Base-by-base conservation (phyloP, 2,888 invertebrate genomes). In the Drosophila fungiperda region DNA sequence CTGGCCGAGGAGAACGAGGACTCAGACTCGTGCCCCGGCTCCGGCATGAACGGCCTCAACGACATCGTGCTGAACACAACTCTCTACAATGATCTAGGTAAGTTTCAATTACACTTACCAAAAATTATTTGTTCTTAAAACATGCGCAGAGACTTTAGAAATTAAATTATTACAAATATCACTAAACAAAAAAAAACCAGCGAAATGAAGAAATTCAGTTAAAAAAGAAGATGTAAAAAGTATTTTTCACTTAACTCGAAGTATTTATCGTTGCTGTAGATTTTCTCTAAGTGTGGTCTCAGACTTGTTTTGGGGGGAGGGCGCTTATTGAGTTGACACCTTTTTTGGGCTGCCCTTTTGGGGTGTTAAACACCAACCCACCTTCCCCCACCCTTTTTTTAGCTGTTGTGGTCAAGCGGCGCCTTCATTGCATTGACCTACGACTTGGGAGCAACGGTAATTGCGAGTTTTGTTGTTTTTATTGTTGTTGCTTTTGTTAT, bases 1-100 rank as follows among this genome's bases (percentile, higher is more conserved):
- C 93, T 95, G 71, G 94, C 94, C 80, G 95, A 95, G 85, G 95
- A 95, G 91, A 94, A 94, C 69, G 95, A 95, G 87, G 87, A 87
- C 38, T 87, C 92, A 0, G 93, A 93, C 80, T 90, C 91, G 55
- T 92, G 91, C 54, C 61, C 78, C 32, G 64, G 83, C 55, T 59
- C 45, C 20, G 89, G 88, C n/a, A 85, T 88, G 72, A 86, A 42
- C 53, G 87, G 88, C 40, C 90, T 91, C 53, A 92, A 93, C 76
- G 93, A 93, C 61, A 90, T 93, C 66, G 91, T 90, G 67, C 73
- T 92, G 38, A 93, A 93, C 74, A 93, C 93, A 59, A 93, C 93
- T 40, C 87, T 93, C 62, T 92, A 91, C 76, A 93, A 90, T 90
- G 92, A 92, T 82, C 84, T 93, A 93, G 93, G 93, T 93, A 76